Percentiles rank a stretch among this genome's conserved stretches.
phyloP scores from a whole-genome alignment of 2,888 invertebrate species.

The Sinelater perroti region DNA sequence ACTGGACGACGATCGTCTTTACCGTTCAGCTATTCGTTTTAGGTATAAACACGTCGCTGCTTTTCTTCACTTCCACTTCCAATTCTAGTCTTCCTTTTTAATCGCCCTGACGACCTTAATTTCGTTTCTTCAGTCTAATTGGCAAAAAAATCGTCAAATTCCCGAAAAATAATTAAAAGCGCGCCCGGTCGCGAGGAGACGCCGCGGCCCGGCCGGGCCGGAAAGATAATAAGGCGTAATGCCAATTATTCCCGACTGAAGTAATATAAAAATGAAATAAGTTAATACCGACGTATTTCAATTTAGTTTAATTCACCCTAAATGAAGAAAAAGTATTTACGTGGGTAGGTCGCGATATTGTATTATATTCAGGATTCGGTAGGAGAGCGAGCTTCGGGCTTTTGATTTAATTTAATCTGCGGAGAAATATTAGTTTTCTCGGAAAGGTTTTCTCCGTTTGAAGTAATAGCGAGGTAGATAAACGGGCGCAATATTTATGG shows the following conservation, averaged over 20 bases:
- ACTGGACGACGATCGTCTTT: too few relatives aligned
- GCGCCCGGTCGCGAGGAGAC: too few relatives aligned
- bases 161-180: too few relatives aligned
- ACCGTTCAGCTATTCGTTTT: too few relatives aligned
- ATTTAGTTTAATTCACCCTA: constrained; percentile 61
- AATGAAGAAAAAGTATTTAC: constrained; percentile 60
- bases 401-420: constrained; percentile 62
- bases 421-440: constrained; percentile 60
- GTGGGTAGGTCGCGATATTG: constrained; percentile 56
- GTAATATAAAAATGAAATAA: constrained; percentile 53
- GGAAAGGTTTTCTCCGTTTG: constrained; percentile 54
- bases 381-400: constrained; percentile 51
- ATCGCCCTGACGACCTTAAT: too few relatives aligned
- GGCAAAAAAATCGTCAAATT: too few relatives aligned
- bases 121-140: too few relatives aligned
- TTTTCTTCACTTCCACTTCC: too few relatives aligned
- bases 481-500: constrained; percentile 55
- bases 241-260: constrained; percentile 47
- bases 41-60: too few relatives aligned
- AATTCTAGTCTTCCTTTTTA: too few relatives aligned
- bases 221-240: constrained; percentile 36
- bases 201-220: too few relatives aligned
- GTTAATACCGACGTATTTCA: constrained; percentile 61
- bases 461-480: constrained; percentile 51
- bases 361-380: constrained; percentile 56